A percentile compares a stretch with the other conserved stretches of the same genome.
Evolutionary conservation across 2,797 vertebrate genomes (phyloP).

Genomic region (Hyperoplus immaculatus): DNA sequence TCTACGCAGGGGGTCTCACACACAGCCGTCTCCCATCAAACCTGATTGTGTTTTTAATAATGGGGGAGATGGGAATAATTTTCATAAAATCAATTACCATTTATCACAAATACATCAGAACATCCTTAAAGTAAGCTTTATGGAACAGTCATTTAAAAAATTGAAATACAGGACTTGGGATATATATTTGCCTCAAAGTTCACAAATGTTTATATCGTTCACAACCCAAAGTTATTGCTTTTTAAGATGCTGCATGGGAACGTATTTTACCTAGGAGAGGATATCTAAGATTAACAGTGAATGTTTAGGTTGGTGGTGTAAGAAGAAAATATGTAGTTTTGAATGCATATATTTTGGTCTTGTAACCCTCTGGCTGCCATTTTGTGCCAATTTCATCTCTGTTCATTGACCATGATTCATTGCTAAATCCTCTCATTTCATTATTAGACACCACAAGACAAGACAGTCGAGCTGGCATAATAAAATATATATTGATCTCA

Average conservation of each 20-base stretch:
- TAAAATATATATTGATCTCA: conserved; percentile 25
- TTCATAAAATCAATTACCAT: background rate
- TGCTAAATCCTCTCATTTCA: conserved; percentile 22
- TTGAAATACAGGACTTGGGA: background rate
- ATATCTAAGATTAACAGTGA: background rate
- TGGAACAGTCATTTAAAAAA: background rate
- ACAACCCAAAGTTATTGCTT: background rate
- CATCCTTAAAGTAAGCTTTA: background rate
- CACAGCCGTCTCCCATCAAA: background rate
- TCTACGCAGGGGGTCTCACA: background rate
- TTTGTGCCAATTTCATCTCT: conserved; percentile 12
- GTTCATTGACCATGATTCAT: background rate
- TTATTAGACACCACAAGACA: conserved; percentile 19
- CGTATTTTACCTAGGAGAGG: background rate
- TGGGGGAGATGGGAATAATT: background rate
- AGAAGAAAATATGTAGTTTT: background rate
- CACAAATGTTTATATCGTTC: background rate
- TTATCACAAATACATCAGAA: background rate
- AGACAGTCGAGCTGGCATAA: background rate
- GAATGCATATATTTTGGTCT: background rate
- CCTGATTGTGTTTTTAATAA: background rate
- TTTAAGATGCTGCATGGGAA: background rate
- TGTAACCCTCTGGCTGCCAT: background rate
- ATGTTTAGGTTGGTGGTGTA: background rate
- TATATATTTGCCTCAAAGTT: background rate